Conservation (phyloP, 1,140 invertebrate species). For the Caenorhabditis briggsae region DNA sequence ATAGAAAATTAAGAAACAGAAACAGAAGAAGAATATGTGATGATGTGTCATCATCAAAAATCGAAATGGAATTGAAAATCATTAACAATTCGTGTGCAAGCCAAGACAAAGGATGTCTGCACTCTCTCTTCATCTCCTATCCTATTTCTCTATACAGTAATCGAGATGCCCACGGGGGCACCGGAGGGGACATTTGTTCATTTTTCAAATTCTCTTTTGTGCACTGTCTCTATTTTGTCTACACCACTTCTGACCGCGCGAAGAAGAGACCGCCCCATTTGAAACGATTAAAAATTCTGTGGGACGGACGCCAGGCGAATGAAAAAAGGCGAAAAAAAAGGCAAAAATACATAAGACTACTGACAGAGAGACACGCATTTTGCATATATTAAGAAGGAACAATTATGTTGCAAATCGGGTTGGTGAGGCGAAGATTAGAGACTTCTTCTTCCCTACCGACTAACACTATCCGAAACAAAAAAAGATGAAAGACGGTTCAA, state of each 20-base stretch:
- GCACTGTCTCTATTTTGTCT: background rate
- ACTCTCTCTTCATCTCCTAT: background rate
- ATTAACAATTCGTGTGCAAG: slow-evolving; percentile 15
- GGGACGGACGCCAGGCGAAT: background rate
- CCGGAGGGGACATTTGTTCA: background rate
- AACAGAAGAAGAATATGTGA: too few species aligned
- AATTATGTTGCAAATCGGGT: slow-evolving; percentile 51
- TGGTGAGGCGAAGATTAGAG: background rate
- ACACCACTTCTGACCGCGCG: too few species aligned
- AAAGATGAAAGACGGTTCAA: background rate
- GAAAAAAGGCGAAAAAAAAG: too few species aligned
- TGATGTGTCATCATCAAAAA: background rate
- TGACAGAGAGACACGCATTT: slow-evolving; percentile 17
- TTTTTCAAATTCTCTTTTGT: slow-evolving; percentile 10
- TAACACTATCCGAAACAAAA: background rate
- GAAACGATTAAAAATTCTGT: slow-evolving; percentile 51
- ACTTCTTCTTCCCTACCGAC: background rate
- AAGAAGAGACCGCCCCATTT: background rate
- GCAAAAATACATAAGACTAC: too few species aligned
- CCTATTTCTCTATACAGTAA: slow-evolving; percentile 6
- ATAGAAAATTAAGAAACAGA: too few species aligned
- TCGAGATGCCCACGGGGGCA: background rate
- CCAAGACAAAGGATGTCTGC: slow-evolving; percentile 22
- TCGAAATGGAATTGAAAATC: background rate
- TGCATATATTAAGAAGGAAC: slow-evolving; percentile 38